Conservation (phyloP, 1,140 invertebrate species). For the Aricia agestis region DNA sequence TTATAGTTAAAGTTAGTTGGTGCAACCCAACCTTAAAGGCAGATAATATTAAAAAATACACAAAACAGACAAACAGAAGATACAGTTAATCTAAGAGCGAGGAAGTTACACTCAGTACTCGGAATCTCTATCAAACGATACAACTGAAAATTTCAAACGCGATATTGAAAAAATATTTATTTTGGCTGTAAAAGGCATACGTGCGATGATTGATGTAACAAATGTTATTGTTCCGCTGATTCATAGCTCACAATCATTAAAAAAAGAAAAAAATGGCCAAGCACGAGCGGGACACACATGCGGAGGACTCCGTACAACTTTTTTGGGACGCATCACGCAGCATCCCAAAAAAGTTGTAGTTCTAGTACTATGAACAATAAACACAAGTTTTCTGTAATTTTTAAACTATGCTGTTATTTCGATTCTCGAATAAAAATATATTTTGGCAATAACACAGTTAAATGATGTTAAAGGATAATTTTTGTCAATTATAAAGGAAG, state of each 20-base stretch:
- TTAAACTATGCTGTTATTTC: too few relatives aligned
- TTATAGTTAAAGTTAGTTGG: too few relatives aligned
- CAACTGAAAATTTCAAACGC: background rate
- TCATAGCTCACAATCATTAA: constrained; percentile 41
- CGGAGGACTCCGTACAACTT: constrained; percentile 34
- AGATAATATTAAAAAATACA: background rate
- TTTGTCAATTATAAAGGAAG: too few relatives aligned
- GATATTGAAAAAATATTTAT: background rate
- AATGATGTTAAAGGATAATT: too few relatives aligned
- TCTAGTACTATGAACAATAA: too few relatives aligned
- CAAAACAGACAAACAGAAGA: background rate
- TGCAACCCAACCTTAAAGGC: too few relatives aligned
- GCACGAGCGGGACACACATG: constrained; percentile 11
- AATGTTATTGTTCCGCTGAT: constrained; percentile 34
- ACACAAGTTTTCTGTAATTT: too few relatives aligned
- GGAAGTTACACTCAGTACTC: background rate
- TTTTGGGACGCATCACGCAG: too few relatives aligned
- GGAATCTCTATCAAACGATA: background rate
- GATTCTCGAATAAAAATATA: too few relatives aligned
- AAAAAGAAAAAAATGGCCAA: constrained; percentile 22
- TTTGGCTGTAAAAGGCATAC: constrained; percentile 5
- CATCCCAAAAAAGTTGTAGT: too few relatives aligned
- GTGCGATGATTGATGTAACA: constrained; percentile 20
- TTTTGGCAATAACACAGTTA: too few relatives aligned
- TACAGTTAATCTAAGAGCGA: background rate